phyloP scores from a whole-genome alignment of 2,888 invertebrate species.

The Acheta domesticus region DNA sequence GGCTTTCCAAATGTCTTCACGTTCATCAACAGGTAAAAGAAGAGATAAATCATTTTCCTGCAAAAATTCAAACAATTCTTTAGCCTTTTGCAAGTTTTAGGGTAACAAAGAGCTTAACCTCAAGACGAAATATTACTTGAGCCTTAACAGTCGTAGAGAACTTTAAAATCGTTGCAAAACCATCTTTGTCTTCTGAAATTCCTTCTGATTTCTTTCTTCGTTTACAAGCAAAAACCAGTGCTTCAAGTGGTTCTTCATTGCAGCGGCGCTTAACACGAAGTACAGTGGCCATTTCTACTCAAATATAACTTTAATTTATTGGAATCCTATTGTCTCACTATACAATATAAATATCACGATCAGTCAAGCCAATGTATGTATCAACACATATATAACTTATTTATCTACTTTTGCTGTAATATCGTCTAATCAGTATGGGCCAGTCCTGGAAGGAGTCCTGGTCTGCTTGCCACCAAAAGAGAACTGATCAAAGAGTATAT shows the following conservation, averaged over 20 bases:
- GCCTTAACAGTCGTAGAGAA: slow-evolving; percentile 69
- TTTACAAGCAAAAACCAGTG: slow-evolving; percentile 69
- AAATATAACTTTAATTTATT: no score
- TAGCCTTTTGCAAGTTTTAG: background rate
- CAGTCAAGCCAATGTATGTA: no score
- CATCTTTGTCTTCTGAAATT: slow-evolving; percentile 47
- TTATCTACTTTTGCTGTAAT: no score
- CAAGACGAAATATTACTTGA: slow-evolving; percentile 50
- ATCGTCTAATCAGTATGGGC: no score
- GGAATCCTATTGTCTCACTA: no score
- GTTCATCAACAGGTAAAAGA: slow-evolving; percentile 47
- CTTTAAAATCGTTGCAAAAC: slow-evolving; percentile 60
- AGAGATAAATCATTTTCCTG: slow-evolving; percentile 39
- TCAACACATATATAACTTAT: no score
- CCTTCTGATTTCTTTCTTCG: slow-evolving; percentile 58
- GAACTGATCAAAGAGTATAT: no score
- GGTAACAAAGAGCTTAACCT: no score
- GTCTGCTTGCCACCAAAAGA: no score
- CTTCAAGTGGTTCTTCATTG: slow-evolving; percentile 67
- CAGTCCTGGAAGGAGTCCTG: no score
- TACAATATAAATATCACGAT: no score
- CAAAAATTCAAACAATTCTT: background rate
- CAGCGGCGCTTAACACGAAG: slow-evolving; percentile 69
- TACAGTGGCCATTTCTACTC: slow-evolving; percentile 55
- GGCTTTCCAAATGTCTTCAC: slow-evolving; percentile 46